Conservation (phyloP, 2,888 invertebrate species). For the Drosophila quinaria region DNA sequence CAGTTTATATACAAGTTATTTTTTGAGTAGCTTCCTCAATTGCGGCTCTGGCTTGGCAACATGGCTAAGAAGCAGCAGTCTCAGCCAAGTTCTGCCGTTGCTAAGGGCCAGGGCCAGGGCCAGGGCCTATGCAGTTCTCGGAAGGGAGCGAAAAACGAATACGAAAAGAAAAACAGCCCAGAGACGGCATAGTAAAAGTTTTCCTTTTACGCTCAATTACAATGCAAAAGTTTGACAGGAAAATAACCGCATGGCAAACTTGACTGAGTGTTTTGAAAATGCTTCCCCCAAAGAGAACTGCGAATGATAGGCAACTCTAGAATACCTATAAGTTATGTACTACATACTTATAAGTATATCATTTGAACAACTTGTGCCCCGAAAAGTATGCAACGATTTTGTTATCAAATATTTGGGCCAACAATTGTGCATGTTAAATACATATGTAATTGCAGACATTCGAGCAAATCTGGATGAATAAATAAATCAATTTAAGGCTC, state of each 20-base stretch:
- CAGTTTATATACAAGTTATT: constrained; percentile 72
- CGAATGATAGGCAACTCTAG: constrained; percentile 1
- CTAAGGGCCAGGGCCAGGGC: constrained; percentile 36
- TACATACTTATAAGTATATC: not conserved
- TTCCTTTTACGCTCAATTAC: constrained; percentile 82
- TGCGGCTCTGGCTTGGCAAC: constrained; percentile 61
- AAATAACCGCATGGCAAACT: constrained; percentile 77
- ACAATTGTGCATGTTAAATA: constrained; percentile 36
- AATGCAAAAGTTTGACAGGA: constrained; percentile 80
- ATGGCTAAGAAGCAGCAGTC: constrained; percentile 51
- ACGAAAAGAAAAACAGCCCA: constrained; percentile 14
- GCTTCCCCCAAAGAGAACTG: constrained; percentile 26
- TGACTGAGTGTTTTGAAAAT: constrained; percentile 59
- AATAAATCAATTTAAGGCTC: constrained; percentile 74
- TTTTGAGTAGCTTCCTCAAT: constrained; percentile 78
- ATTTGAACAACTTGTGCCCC: not conserved
- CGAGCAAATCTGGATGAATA: constrained; percentile 58
- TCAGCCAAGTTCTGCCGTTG: constrained; percentile 38
- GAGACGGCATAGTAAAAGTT: constrained; percentile 67
- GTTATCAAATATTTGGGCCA: constrained; percentile 9
- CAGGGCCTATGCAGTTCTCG: constrained; percentile 48
- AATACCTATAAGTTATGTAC: not conserved
- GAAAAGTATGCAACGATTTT: constrained; percentile 13
- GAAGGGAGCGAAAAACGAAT: constrained; percentile 14
- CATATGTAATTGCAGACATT: constrained; percentile 43